phyloP scores from a whole-genome alignment of 2,888 invertebrate species.

The Steromphala cineraria region DNA sequence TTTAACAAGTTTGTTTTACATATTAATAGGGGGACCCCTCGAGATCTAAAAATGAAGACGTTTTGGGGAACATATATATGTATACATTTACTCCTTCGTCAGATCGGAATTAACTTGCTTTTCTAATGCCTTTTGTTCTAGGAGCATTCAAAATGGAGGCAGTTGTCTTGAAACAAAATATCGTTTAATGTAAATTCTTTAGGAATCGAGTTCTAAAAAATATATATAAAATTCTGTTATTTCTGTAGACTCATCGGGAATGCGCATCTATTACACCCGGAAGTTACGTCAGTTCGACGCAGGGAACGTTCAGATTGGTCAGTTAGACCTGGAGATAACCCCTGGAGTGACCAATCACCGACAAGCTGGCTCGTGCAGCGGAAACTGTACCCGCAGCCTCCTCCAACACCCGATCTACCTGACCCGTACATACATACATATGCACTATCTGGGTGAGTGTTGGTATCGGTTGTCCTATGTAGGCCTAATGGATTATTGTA shows the following conservation, averaged over 20 bases:
- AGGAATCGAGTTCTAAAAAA: not conserved
- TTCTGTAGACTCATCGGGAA: constrained; percentile 48
- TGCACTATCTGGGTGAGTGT: constrained; percentile 60
- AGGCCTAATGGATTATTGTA: no score
- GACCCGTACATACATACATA: constrained; percentile 59
- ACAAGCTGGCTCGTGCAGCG: constrained; percentile 53
- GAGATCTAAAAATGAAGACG: no score
- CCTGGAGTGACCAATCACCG: constrained; percentile 29
- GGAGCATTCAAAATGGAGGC: no score
- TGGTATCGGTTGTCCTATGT: no score
- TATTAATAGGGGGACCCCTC: no score
- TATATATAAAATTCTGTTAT: not conserved
- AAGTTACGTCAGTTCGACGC: constrained; percentile 50
- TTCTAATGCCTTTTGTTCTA: no score
- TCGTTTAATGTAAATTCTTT: no score
- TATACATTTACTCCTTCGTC: no score
- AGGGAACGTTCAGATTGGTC: constrained; percentile 66
- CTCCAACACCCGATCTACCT: constrained; percentile 54
- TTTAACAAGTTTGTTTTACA: no score
- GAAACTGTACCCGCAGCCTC: constrained; percentile 51
- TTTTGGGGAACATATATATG: no score
- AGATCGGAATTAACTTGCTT: no score
- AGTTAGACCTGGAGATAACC: constrained; percentile 60
- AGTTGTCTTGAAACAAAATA: no score
- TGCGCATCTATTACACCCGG: constrained; percentile 57